Evolutionary conservation across 2,888 invertebrate species (phyloP).

Genomic region (Thera britannica): DNA sequence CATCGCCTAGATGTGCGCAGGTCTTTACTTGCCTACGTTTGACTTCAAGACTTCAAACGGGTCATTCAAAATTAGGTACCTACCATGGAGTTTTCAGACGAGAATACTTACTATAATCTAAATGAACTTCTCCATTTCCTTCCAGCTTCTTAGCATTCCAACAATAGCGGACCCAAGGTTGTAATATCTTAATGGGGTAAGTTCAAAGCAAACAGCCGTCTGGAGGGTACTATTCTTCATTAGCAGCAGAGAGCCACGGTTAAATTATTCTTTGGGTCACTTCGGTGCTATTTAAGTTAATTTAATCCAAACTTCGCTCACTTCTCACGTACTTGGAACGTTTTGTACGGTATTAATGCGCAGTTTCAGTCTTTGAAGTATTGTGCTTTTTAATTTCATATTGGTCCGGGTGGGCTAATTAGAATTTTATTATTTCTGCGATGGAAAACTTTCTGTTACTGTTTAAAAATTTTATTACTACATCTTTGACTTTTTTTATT

Average conservation of each 20-base stretch:
- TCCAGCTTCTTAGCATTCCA: slow-evolving; percentile 43
- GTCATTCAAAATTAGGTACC: not conserved
- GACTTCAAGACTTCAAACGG: not conserved
- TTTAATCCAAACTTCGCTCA: slow-evolving; percentile 76
- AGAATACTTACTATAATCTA: slow-evolving; percentile 8
- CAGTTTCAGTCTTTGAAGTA: slow-evolving; percentile 43
- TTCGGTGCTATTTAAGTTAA: slow-evolving; percentile 80
- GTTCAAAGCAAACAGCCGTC: slow-evolving; percentile 76
- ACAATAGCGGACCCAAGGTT: slow-evolving; percentile 61
- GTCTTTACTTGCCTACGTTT: not conserved
- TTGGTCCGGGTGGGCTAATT: slow-evolving; percentile 39
- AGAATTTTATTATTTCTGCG: slow-evolving; percentile 24
- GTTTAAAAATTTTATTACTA: not conserved
- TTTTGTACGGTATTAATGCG: slow-evolving; percentile 53
- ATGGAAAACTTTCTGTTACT: not conserved
- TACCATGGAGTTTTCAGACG: slow-evolving; percentile 5
- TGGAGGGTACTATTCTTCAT: slow-evolving; percentile 79
- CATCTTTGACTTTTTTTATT: not conserved
- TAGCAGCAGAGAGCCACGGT: slow-evolving; percentile 69
- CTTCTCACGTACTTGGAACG: slow-evolving; percentile 66
- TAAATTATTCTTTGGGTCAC: slow-evolving; percentile 83
- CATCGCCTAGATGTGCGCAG: not conserved
- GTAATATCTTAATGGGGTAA: slow-evolving; percentile 81
- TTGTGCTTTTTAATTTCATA: slow-evolving; percentile 38
- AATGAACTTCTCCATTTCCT: slow-evolving; percentile 25